Evolutionary conservation across 2,113 vertebrate genomes (phyloP), one percentile per base, ranked within the genome.

Genomic region (Pterocles orientalis): DNA sequence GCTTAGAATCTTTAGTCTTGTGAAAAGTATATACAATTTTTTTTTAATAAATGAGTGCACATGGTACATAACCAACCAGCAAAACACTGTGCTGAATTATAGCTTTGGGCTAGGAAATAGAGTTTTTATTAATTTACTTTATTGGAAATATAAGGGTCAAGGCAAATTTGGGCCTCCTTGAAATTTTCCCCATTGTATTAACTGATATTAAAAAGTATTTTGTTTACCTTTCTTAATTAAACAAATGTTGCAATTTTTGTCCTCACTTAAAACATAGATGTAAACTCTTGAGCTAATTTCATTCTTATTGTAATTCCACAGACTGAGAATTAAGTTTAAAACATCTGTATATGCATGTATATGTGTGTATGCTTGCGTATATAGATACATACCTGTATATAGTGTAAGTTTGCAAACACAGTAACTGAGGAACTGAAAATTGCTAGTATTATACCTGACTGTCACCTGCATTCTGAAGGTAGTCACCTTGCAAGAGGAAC

Each of bases 401-500:
- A 41, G 25, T 68, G 7, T 54, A 81, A 75, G 88, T 78, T 31
- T 60, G 7, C 24, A 39, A 80, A 64, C 12, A 26, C 26, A 93
- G 71, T n/a, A 82, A 64, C 60, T 14, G 43, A 78, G 34, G 61
- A 86, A 82, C 4, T 54, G 26, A 82, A 92, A 85, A 84, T 54
- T 81, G 13, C 12, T 41, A 57, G 33, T 73, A 68, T 56, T 87
- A 25, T 60, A 61, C 19, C 66, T 56, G 66, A 56, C 76, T 93
- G 43, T 29, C 95, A 86, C n/a, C 28, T 92, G 88, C 57, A 54
- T 92, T 77, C 64, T 82, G 39, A 21, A 95, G 81, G 90, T 43
- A 88, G 68, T 96, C 89, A 97, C 96, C 94, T 97, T 97, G 92
- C 31, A 92, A 90, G 54, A 54, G 36, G 54, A 92, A 73, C 26